Evolutionary conservation across 2,888 invertebrate genomes (phyloP), one percentile per base, ranked within the genome.

Genomic region (Leptarthrus brevirostris): DNA sequence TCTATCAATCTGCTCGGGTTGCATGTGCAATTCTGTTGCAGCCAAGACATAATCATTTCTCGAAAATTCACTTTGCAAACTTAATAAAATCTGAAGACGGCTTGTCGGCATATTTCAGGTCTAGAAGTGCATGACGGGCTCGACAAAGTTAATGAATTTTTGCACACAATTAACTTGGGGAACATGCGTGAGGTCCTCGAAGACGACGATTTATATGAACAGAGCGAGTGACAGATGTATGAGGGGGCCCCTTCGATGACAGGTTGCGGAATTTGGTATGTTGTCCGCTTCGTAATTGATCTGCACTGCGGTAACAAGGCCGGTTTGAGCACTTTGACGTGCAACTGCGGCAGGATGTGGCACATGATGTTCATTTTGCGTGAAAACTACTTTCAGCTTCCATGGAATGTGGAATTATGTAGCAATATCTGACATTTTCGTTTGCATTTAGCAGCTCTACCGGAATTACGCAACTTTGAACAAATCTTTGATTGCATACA

Each of bases 381-480:
- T 56, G 30, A 16, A 34, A 34, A 30, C 56, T 14, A 56, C 56
- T 56, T 56, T 56, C 56, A 56, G 56, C 56, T 56, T 56, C 26
- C 56, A 56, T 56, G 56, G 56, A 56, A 56, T 56, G 56, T 34
- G n/a, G 34, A 56, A 56, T 24, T 56, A 24, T 24, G 24, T 30
- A 6, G 34, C n/a, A 12, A 14, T 44, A 30, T 6, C 30, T 30
- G 30, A 30, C 30, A 30, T 30, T 30, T 30, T 30, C 30, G 8
- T 30, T 30, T 30, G 0, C 5, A 30, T 30, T 30, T 30, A n/a
- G n/a, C n/a, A n/a, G n/a, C n/a, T n/a, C n/a, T n/a, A n/a, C n/a
- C n/a, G n/a, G n/a, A n/a, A n/a, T n/a, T n/a, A n/a, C n/a, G n/a
- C n/a, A n/a, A n/a, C n/a, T n/a, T n/a, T n/a, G n/a, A n/a, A n/a